phyloP scores from a whole-genome alignment of 2,888 invertebrate genomes.

The Coronaproctus castanopsis region DNA sequence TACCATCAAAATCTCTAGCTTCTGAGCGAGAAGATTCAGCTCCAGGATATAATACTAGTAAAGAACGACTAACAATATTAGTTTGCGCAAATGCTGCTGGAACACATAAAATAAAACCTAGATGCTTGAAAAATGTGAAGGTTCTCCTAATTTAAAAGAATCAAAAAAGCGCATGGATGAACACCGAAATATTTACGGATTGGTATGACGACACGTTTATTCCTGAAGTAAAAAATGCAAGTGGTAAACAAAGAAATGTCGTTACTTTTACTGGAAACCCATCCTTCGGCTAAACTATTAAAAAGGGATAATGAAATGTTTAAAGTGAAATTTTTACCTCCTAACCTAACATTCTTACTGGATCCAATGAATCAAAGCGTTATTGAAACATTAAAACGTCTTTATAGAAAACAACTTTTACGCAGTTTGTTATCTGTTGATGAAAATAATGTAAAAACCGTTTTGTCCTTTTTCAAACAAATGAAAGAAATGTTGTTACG shows the following conservation, averaged over 20 bases:
- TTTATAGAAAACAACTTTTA: too few relatives aligned
- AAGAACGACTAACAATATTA: constrained; percentile 20
- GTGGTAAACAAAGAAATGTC: constrained; percentile 14
- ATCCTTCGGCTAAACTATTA: too few relatives aligned
- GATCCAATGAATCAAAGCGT: constrained; percentile 22
- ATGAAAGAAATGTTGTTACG: background rate
- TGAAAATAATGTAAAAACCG: background rate
- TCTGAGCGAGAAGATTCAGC: constrained; percentile 17
- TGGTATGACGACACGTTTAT: constrained; percentile 16
- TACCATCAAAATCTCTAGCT: constrained; percentile 19
- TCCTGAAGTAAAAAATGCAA: constrained; percentile 13
- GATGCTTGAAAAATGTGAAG: constrained; percentile 19
- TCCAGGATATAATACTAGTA: constrained; percentile 19
- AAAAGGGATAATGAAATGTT: constrained; percentile 4
- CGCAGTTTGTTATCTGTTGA: too few relatives aligned
- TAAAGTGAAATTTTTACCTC: constrained; percentile 19
- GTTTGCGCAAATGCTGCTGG: constrained; percentile 20
- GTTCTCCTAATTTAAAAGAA: constrained; percentile 17
- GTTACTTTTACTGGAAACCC: too few relatives aligned
- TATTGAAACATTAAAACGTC: constrained; percentile 18
- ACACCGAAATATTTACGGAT: too few relatives aligned
- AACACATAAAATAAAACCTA: constrained; percentile 18
- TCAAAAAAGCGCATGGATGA: constrained; percentile 19
- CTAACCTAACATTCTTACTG: constrained; percentile 19
- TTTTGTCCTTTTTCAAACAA: background rate